Base-by-base conservation (phyloP, 2,888 invertebrate species). In the Entomobrya proxima region DNA sequence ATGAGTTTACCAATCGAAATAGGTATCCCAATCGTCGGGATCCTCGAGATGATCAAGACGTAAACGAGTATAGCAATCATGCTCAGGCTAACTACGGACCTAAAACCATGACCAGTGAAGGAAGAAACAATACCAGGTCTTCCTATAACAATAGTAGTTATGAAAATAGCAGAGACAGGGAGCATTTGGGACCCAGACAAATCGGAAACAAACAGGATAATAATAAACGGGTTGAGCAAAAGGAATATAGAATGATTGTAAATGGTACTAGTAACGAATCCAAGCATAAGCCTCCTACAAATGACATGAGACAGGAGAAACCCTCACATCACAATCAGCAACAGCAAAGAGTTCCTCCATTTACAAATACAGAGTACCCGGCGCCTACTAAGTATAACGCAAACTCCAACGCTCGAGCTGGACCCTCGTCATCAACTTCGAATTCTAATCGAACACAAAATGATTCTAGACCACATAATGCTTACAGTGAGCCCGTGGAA, bases 21-120 rank as follows among this genome's bases (percentile, higher is more conserved):
- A 79, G 90, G 9, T 90, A 90, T 61, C 86, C 89, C 9, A 89
- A 89, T 64, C 86, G 87, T 13, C 79, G 86, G 35, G 86, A 86
- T 18, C 40, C 30, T 52, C 30, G 69, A 13, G 81, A 76, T 21
- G 76, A 79, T 32, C 35, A 79, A 15, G 85, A 67, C 30, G 50
- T 44, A 18, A 47, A 72, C n/a, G 72, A 84, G 15, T n/a, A 21
- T 44, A 32, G 55, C 21, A 52, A 27, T 18, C 11, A 74, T 24
- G 30, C 61, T 18, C 52, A 64, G 11, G 15, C 67, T 1, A 47
- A 78, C 9, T 67, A 69, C 37, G 44, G 44, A 72, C 47, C 18
- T 7, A 47, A 35, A 37, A 9, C 11, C 1, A 88, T 93, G 98
- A 91, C 97, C 97, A 91, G 58, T 15, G 69, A 64, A 6, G 35